Evolutionary conservation across 1,140 invertebrate genomes (phyloP).

Genomic region (Muscidifurax raptorellus): DNA sequence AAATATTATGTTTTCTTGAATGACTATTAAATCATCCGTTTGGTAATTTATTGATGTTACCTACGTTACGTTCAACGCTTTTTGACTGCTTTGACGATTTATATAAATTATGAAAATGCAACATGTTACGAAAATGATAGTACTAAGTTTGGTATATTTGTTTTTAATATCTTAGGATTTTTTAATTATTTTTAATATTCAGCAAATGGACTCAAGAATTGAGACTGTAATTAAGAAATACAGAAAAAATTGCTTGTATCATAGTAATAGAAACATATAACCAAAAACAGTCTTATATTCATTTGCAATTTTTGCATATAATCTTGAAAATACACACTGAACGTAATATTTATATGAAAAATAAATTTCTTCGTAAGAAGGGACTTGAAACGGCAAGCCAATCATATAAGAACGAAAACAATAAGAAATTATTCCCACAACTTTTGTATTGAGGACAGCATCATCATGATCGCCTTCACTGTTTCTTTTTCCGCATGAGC

Average conservation of each 20-base stretch:
- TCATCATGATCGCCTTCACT: too few species aligned
- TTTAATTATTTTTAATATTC: not conserved
- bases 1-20: too few species aligned
- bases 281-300: too few species aligned
- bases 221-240: too few species aligned
- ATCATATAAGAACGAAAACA: not conserved
- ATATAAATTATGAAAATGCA: not conserved
- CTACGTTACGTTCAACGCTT: not conserved
- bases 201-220: too few species aligned
- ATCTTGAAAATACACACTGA: too few species aligned
- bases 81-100: not conserved
- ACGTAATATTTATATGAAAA: too few species aligned
- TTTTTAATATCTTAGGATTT: not conserved
- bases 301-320: too few species aligned
- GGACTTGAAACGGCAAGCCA: not conserved
- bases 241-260: too few species aligned
- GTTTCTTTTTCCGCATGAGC: not conserved
- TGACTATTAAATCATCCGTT: not conserved
- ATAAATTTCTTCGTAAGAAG: too few species aligned
- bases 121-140: not conserved
- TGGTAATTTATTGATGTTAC: not conserved
- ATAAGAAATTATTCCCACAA: not conserved
- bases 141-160: not conserved
- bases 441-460: too few species aligned
- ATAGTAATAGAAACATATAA: too few species aligned